A percentile compares a stretch with the other conserved stretches of the same genome.
Conservation (phyloP, 1,140 invertebrate species). For the Palaemon carinicauda region DNA sequence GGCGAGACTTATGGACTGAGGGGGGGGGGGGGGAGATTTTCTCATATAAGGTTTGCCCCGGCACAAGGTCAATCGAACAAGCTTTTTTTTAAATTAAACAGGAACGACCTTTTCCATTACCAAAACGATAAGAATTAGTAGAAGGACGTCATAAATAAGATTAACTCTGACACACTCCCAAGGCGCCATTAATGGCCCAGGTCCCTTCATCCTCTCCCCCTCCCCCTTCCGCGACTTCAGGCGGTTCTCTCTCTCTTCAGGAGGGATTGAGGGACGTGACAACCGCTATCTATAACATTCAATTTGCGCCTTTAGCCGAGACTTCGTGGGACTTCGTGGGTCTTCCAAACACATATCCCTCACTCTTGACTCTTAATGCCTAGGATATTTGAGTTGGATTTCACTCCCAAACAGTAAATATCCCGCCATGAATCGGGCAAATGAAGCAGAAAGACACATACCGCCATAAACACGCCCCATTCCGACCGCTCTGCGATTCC, state of each 20-base stretch:
- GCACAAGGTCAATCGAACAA: not conserved
- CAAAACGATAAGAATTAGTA: conserved; percentile 44
- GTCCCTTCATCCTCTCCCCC: not conserved
- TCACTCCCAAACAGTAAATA: conserved; percentile 35
- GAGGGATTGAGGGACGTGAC: too few species aligned
- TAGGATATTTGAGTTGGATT: conserved; percentile 20
- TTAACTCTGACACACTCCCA: not conserved
- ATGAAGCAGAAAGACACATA: conserved; percentile 53
- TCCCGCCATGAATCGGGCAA: conserved; percentile 44
- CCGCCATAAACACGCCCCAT: conserved; percentile 49
- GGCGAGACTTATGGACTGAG: not conserved
- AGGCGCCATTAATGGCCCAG: not conserved
- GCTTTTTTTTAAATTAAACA: not conserved
- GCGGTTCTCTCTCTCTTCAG: not conserved
- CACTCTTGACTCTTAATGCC: not conserved
- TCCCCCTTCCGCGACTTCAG: not conserved
- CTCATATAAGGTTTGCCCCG: too few species aligned
- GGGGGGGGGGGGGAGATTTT: too few species aligned
- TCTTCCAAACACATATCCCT: not conserved
- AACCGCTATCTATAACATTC: too few species aligned
- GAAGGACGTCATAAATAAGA: conserved; percentile 34
- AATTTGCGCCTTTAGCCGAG: too few species aligned
- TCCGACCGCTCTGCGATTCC: not conserved
- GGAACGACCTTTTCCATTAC: conserved; percentile 8
- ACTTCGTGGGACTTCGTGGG: not conserved